Conservation (phyloP, 2,888 invertebrate species). For the Hoplodrina ambigua region DNA sequence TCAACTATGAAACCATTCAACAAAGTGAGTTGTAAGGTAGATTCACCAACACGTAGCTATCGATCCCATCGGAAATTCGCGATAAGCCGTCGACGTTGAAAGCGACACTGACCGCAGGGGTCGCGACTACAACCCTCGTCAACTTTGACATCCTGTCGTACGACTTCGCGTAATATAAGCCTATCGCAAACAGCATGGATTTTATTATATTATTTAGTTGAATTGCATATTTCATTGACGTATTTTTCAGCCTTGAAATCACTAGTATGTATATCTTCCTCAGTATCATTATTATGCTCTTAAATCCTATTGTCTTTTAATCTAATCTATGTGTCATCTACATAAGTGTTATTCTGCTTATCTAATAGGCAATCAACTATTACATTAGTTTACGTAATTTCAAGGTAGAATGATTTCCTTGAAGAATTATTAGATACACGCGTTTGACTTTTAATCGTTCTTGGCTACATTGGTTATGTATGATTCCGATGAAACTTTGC, state of each 20-base stretch:
- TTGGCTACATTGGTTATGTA: not conserved
- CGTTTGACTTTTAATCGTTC: conserved; percentile 4
- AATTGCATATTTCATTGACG: not conserved
- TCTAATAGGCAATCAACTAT: conserved; percentile 43
- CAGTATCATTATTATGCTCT: conserved; percentile 13
- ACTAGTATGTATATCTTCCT: conserved; percentile 2
- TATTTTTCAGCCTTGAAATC: not conserved
- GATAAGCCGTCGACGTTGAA: conserved; percentile 69
- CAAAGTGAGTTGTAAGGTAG: conserved; percentile 63
- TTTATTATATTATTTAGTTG: conserved; percentile 18
- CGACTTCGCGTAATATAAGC: conserved; percentile 61
- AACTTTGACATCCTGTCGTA: conserved; percentile 77
- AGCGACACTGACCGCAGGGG: conserved; percentile 73
- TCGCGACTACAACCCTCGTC: conserved; percentile 76
- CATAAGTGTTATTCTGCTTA: conserved; percentile 38
- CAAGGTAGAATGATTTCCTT: conserved; percentile 23
- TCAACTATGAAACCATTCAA: conserved; percentile 44
- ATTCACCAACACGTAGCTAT: conserved; percentile 62
- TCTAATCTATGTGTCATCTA: conserved; percentile 36
- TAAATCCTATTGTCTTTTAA: conserved; percentile 24
- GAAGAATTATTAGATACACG: conserved; percentile 3
- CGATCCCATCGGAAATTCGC: conserved; percentile 73
- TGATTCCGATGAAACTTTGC: conserved; percentile 9
- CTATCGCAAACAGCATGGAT: conserved; percentile 43
- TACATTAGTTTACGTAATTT: conserved; percentile 47